These are phyloP conservation scores for Lasius platythorax DNA, from an alignment of 2,888 invertebrate genomes.

Conservation along the genomic window DNA sequence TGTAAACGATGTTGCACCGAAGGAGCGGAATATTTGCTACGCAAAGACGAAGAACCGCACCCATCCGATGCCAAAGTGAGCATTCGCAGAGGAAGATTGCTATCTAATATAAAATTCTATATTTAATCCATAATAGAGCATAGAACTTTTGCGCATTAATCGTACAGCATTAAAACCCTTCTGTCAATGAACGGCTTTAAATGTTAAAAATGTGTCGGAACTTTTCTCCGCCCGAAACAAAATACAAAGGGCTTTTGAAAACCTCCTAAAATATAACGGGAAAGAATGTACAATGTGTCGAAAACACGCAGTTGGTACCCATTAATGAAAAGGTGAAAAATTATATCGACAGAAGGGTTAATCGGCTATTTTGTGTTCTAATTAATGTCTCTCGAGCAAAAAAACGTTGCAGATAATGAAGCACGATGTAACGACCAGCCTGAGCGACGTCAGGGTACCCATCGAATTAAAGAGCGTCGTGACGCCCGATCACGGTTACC, in stretches of 20 bases:
- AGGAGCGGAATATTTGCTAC: not conserved
- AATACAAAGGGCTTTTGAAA: too few species aligned
- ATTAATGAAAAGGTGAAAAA: too few species aligned
- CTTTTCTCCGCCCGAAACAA: too few species aligned
- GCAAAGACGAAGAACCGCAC: not conserved
- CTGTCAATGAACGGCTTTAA: too few species aligned
- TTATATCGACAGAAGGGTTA: too few species aligned
- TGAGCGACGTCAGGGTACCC: conserved; percentile 69
- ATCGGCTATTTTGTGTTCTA: not conserved
- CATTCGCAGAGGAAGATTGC: not conserved
- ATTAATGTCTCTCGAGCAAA: not conserved
- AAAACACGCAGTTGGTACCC: too few species aligned
- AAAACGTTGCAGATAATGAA: conserved; percentile 29
- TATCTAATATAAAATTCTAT: not conserved
- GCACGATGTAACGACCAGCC: conserved; percentile 75
- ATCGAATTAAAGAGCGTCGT: not conserved
- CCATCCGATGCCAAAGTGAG: not conserved
- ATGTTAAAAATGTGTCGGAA: too few species aligned
- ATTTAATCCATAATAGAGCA: not conserved
- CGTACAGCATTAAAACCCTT: too few species aligned
- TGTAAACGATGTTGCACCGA: conserved; percentile 52
- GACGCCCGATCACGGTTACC: conserved; percentile 54
- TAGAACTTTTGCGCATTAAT: not conserved
- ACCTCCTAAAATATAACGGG: too few species aligned
- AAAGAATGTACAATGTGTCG: too few species aligned